A percentile compares a stretch with the other conserved stretches of the same genome.
These are phyloP conservation scores for Heliconius ismenius DNA, from an alignment of 2,888 invertebrate species.

Conservation along the genomic window DNA sequence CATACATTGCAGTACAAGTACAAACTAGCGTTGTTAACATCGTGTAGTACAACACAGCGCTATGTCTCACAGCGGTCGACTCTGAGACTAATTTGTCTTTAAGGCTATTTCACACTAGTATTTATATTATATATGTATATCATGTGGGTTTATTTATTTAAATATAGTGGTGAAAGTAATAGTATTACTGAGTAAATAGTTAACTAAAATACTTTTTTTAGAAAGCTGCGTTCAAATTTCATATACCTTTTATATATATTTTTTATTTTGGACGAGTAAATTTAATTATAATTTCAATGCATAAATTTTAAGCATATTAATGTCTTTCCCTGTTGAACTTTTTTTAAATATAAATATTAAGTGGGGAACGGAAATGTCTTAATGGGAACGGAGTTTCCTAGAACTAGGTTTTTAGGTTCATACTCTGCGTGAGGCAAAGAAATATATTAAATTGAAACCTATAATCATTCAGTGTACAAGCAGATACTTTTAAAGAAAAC, in stretches of 20 bases:
- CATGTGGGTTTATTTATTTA: neutral
- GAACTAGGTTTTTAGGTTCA: no score
- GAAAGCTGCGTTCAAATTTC: no score
- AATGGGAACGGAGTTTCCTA: no score
- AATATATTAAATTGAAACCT: no score
- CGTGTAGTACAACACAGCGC: conserved; percentile 24
- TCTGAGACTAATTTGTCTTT: conserved; percentile 36
- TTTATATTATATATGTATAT: neutral
- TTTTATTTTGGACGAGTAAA: neutral
- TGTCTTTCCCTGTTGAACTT: no score
- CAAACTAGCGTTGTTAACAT: conserved; percentile 22
- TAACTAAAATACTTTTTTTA: neutral
- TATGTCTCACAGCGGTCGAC: conserved; percentile 31
- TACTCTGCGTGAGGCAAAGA: no score
- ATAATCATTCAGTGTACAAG: no score
- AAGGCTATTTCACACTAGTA: conserved; percentile 15
- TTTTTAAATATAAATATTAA: no score
- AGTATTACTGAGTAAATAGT: neutral
- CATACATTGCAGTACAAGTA: neutral
- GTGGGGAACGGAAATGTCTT: no score
- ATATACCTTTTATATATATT: neutral
- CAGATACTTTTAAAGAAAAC: no score
- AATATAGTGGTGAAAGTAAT: neutral
- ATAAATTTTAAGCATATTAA: no score
- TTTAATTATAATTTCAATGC: no score